phyloP scores from a whole-genome alignment of 2,113 vertebrate genomes.

The Tringa solitaria region DNA sequence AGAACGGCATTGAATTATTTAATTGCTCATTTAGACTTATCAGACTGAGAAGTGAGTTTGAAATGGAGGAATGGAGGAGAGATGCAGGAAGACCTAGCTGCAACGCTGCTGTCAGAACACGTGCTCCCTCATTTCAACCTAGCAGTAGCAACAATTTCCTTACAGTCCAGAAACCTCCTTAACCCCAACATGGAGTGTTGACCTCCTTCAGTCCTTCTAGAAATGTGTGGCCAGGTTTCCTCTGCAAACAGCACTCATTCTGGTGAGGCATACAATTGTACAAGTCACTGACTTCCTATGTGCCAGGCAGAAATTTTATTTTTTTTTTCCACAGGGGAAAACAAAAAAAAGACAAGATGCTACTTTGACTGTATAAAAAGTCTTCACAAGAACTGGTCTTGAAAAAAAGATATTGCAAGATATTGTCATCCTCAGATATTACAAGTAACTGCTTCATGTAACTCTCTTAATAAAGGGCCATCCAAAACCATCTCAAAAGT shows the following conservation, averaged over 20 bases:
- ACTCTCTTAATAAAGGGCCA: neutral
- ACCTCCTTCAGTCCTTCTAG: neutral
- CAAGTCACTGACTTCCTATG: neutral
- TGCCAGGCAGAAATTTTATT: neutral
- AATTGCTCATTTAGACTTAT: neutral
- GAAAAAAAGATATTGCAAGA: neutral
- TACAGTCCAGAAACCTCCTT: neutral
- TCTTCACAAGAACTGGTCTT: neutral
- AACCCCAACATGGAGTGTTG: neutral
- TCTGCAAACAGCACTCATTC: neutral
- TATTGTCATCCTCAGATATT: neutral
- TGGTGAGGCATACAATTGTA: fast-evolving
- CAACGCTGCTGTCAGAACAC: neutral
- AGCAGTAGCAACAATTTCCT: neutral
- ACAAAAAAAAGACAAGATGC: neutral
- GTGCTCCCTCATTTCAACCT: neutral
- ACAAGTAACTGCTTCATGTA: neutral
- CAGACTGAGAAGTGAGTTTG: neutral
- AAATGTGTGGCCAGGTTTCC: neutral
- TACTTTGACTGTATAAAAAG: neutral
- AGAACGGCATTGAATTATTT: neutral
- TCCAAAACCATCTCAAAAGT: neutral
- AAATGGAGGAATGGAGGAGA: neutral
- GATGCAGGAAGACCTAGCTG: neutral
- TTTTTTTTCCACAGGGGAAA: fast-evolving